Evolutionary conservation across 2,113 vertebrate genomes (phyloP).

Genomic region (Macquaria ambigua): DNA sequence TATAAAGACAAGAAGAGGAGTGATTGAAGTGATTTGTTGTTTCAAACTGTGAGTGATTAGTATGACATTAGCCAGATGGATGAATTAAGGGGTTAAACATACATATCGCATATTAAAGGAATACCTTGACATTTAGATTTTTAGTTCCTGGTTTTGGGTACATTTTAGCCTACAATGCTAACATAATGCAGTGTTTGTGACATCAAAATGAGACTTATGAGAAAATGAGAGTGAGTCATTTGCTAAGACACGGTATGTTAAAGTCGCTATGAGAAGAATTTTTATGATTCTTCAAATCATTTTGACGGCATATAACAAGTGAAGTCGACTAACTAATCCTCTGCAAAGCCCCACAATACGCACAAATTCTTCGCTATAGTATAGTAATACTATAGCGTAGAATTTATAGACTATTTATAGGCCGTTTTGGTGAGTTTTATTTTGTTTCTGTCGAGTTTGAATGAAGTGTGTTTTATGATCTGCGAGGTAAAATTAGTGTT

Average conservation of each 20-base stretch:
- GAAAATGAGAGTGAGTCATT: too few species aligned
- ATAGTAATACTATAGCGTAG: too few species aligned
- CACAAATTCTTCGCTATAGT: too few species aligned
- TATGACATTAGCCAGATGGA: slow-evolving; percentile 1
- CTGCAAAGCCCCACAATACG: too few species aligned
- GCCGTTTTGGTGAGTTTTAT: too few species aligned
- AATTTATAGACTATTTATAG: too few species aligned
- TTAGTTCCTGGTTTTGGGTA: background rate
- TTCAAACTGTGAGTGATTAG: slow-evolving; percentile 1
- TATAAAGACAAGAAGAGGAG: slow-evolving; percentile 1
- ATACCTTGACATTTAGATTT: background rate
- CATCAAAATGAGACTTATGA: too few species aligned
- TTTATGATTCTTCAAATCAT: background rate
- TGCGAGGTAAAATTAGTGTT: too few species aligned
- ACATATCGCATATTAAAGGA: background rate
- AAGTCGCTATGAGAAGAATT: background rate
- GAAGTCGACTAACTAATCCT: too few species aligned
- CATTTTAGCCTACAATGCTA: background rate
- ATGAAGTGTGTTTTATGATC: too few species aligned
- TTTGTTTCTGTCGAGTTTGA: too few species aligned
- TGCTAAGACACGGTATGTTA: too few species aligned
- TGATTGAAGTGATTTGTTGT: background rate
- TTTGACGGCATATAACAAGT: background rate
- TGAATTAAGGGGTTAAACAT: slow-evolving; percentile 16
- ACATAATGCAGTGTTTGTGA: background rate